Evolutionary conservation across 2,797 vertebrate genomes (phyloP).

Genomic region (Lycodopsis pacificus): DNA sequence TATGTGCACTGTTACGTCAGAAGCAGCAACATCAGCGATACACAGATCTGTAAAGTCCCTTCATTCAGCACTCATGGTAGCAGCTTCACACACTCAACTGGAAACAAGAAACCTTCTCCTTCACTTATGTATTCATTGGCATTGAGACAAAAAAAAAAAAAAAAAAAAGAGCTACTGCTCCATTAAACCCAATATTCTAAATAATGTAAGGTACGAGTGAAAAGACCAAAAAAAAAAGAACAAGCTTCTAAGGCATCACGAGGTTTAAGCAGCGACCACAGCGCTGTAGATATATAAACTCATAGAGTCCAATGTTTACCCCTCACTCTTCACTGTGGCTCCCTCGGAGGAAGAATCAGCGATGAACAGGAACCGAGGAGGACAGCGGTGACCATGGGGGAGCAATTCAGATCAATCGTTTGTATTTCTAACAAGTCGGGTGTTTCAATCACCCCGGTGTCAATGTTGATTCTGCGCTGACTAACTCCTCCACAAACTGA

Average conservation of each 20-base stretch:
- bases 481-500: constrained; percentile 5
- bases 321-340: constrained; percentile 42
- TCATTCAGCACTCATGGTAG: constrained; percentile 30
- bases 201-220: constrained; percentile 43
- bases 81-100: constrained; percentile 43
- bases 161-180: constrained; percentile 11
- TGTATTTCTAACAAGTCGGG: background rate
- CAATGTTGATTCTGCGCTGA: constrained; percentile 8
- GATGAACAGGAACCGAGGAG: constrained; percentile 15
- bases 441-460: constrained; percentile 11
- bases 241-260: constrained; percentile 79
- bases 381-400: constrained; percentile 19
- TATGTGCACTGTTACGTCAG: constrained; percentile 4
- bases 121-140: constrained; percentile 34
- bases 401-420: constrained; percentile 3
- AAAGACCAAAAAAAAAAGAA: constrained; percentile 17
- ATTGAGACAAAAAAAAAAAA: constrained; percentile 12
- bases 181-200: constrained; percentile 17
- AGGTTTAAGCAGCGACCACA: constrained; percentile 73
- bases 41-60: constrained; percentile 22
- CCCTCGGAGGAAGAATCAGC: constrained; percentile 52
- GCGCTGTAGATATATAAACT: constrained; percentile 74
- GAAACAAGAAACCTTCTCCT: constrained; percentile 13
- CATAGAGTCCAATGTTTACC: constrained; percentile 77
- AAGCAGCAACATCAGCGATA: constrained; percentile 11